Evolutionary conservation across 2,113 vertebrate genomes (phyloP).

Genomic region (Phalacrocorax carbo): DNA sequence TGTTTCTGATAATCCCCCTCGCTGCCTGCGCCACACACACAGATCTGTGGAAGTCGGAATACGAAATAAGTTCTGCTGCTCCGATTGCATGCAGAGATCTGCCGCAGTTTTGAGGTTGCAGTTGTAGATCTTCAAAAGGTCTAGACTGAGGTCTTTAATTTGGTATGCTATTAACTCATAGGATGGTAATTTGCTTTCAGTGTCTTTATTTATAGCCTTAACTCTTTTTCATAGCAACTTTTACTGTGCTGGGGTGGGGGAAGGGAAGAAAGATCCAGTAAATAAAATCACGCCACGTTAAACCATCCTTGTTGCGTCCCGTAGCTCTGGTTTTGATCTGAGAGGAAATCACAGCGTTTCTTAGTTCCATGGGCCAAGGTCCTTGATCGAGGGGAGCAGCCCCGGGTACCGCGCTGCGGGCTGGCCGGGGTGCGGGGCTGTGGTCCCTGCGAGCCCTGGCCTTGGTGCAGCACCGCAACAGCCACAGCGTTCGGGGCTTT

Average conservation of each 20-base stretch:
- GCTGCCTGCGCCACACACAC: not conserved
- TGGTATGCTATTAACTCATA: not conserved
- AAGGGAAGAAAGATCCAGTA: too few species aligned
- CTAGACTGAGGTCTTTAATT: not conserved
- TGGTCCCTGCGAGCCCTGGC: not conserved
- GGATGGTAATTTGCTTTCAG: not conserved
- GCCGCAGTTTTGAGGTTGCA: not conserved
- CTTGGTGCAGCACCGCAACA: not conserved
- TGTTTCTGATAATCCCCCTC: not conserved
- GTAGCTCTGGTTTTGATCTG: not conserved
- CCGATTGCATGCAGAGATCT: not conserved
- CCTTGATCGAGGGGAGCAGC: not conserved
- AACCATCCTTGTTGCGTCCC: not conserved
- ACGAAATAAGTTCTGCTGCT: not conserved
- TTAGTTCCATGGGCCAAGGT: not conserved
- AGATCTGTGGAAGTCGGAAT: not conserved
- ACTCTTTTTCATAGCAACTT: not conserved
- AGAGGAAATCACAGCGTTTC: not conserved
- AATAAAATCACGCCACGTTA: not conserved
- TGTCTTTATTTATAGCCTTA: not conserved
- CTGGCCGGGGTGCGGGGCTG: not conserved
- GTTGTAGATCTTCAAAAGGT: not conserved
- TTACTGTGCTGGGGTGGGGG: not conserved
- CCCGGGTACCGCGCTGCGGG: not conserved
- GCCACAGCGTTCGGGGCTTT: rapidly evolving